Base-by-base conservation (phyloP, 2,113 vertebrate species). In the Toxotes chatareus region DNA sequence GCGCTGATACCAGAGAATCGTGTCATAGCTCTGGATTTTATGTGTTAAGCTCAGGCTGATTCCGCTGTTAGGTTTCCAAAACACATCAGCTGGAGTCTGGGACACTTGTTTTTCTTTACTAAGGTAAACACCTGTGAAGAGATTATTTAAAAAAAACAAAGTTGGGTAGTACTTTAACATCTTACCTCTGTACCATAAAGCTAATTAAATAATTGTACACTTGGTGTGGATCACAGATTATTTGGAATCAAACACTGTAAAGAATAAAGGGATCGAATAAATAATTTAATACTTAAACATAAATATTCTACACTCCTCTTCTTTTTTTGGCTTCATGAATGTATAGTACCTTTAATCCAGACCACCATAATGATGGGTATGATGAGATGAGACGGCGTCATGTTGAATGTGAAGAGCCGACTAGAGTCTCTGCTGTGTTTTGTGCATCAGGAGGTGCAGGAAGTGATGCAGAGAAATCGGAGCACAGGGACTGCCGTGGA, bases 1-100 rank as follows among this genome's bases (percentile, higher is more conserved):
- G 46, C 88, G 84, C 63, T 85, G 90, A 27, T 89, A 93, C 92
- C 92, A 93, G 23, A 93, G 86, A 2, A 93, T 70, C 0, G 77
- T 79, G 77, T 93, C 64, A 3, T 91, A 89, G 31, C 1, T 83
- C 3, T 0, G 0, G 72, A 90, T 84, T 1, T 40, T 0, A 47
- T 92, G 87, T 8, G 5, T 57, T 1, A 89, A 77, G 21, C 7
- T 82, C 63, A 94, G 65, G 0, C 67, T 80, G 36, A 80, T 73
- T 14, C 40, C 21, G 1, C 0, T 3, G 1, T 46, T 56, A 1
- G 46, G n/a, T 40, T 88, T 36, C 10, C 4, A 11, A 0, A 92
- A 7, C 13, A 86, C 0, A 0, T 86, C 21, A 49, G 59, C 13
- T 38, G 91, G 91, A 78, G 59, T 60, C 84, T 94, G 93, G 51